These are phyloP conservation scores for Drosophila kanapiae DNA, from an alignment of 1,140 invertebrate genomes.

Conservation along the genomic window DNA sequence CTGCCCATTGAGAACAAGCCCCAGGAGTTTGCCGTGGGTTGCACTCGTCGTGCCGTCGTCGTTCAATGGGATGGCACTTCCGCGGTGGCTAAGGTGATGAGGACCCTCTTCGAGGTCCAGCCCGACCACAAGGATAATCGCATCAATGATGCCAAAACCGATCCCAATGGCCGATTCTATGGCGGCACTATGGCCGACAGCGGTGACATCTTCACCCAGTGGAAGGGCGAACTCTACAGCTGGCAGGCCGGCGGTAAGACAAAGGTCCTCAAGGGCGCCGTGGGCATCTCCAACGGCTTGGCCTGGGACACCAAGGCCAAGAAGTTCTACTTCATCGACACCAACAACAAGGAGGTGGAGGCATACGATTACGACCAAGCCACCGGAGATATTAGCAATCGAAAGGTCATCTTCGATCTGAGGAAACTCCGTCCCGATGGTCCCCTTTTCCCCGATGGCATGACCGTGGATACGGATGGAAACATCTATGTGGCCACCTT, in stretches of 20 bases:
- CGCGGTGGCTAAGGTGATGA: conserved; percentile 85
- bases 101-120: conserved; percentile 88
- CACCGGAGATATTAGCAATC: conserved; percentile 88
- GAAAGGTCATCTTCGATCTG: conserved; percentile 86
- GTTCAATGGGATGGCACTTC: conserved; percentile 89
- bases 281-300: conserved; percentile 93
- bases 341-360: conserved; percentile 88
- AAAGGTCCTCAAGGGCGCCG: conserved; percentile 85
- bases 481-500: conserved; percentile 91
- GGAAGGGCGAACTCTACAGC: conserved; percentile 86
- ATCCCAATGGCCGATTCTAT: conserved; percentile 90
- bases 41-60: conserved; percentile 87
- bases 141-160: conserved; percentile 95
- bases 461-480: conserved; percentile 91
- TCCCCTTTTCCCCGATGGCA: conserved; percentile 88
- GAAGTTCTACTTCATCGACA: conserved; percentile 92
- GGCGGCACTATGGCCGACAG: conserved; percentile 89
- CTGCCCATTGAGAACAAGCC: conserved; percentile 89
- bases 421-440: conserved; percentile 86
- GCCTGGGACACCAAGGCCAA: conserved; percentile 90
- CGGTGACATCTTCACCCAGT: conserved; percentile 85
- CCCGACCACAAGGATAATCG: conserved; percentile 86
- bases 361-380: conserved; percentile 91
- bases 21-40: conserved; percentile 89
- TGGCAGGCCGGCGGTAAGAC: conserved; percentile 88